Evolutionary conservation across 2,113 vertebrate species (phyloP).

Genomic region (Carlito syrichta): DNA sequence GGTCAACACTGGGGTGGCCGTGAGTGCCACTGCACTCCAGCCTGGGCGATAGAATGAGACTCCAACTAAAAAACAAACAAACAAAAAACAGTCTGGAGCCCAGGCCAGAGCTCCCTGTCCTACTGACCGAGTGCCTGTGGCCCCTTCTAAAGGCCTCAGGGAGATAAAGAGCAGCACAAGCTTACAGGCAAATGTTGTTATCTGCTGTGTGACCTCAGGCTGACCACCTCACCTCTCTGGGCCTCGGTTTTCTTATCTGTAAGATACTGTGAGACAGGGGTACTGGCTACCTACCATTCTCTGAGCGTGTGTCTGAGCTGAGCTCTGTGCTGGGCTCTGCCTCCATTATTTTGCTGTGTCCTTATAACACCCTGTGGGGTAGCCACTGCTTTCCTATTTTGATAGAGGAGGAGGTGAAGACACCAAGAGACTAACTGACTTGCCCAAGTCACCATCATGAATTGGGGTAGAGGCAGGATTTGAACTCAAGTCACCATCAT

Average conservation of each 20-base stretch:
- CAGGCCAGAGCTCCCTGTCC: background rate
- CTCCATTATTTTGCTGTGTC: background rate
- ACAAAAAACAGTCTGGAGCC: too few species aligned
- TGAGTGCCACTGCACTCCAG: too few species aligned
- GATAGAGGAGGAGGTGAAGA: background rate
- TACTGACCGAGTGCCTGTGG: background rate
- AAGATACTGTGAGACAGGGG: background rate
- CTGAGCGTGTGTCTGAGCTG: background rate
- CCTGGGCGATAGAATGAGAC: too few species aligned
- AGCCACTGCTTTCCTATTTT: background rate
- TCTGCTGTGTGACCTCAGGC: background rate
- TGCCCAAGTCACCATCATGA: background rate
- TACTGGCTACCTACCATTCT: background rate
- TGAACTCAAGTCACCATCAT: background rate
- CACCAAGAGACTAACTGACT: background rate
- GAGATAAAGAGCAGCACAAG: fast-evolving
- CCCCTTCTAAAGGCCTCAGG: background rate
- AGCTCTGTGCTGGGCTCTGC: background rate
- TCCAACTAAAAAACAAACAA: too few species aligned
- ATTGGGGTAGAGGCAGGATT: too few species aligned
- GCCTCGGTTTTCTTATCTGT: background rate
- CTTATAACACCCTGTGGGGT: background rate
- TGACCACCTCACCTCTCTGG: background rate
- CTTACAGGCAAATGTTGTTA: background rate
- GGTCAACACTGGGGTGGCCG: too few species aligned